Evolutionary conservation across 2,888 invertebrate genomes (phyloP), one percentile per base, ranked within the genome.

Genomic region (Quadroppia sp.): DNA sequence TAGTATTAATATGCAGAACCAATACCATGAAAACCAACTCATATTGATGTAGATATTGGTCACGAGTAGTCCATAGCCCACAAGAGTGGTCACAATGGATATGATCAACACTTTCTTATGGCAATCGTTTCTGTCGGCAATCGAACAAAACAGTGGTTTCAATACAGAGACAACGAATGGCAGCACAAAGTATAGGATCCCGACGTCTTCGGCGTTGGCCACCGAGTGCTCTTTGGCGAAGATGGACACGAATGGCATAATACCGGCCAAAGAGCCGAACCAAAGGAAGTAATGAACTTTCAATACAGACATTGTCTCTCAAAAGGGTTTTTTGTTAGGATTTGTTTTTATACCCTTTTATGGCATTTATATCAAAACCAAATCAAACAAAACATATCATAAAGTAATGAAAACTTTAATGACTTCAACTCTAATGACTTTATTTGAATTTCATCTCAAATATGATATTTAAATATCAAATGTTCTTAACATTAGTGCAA

Each of bases 101-200:
- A 59, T 4, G 20, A 76, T n/a, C 30, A 76, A 59, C 3, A 30
- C 32, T 42, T 56, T 30, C n/a, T 20, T 36, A 42, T 76, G 73
- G 9, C 11, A 53, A 15, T 32, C 20, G 20, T 69, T 53, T 20
- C 69, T 74, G 71, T 78, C 78, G 23, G 77, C 78, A 17, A 78
- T 48, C 11, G 72, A 74, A 23, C 78, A 77, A 73, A 78, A 71
- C 15, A 76, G 56, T 20, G 78, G 77, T 59, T 78, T 78, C 2
- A 73, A 25, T 7, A 78, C 28, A 53, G 78, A 74, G 48, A 76
- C 75, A n/a, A 77, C 48, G n/a, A 78, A 73, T 20, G 78, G 78
- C 25, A 78, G 28, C 15, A 77, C 53, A 23, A 70, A 75, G 50
- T 75, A 77, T 11, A 78, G 74, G 30, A 76, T 67, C 6, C 78